These are phyloP conservation scores for Caprella mutica DNA, from an alignment of 2,888 invertebrate species.

Conservation along the genomic window DNA sequence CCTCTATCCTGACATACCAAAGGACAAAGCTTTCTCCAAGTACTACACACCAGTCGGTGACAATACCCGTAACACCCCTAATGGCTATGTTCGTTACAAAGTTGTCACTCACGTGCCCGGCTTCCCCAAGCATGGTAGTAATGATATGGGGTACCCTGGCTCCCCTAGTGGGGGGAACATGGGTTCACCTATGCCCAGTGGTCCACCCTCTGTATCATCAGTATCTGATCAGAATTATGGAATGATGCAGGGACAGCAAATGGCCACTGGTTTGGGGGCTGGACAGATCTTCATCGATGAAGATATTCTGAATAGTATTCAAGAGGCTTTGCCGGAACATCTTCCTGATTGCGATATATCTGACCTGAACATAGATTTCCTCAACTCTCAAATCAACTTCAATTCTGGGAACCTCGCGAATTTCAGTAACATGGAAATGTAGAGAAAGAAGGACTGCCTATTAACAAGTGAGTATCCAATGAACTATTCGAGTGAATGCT, in stretches of 20 bases:
- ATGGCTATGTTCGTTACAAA: slow-evolving; percentile 4
- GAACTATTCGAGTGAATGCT: too few relatives aligned
- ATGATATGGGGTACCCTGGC: not conserved
- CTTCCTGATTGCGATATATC: not conserved
- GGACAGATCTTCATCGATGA: too few relatives aligned
- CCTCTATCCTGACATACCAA: slow-evolving; percentile 77
- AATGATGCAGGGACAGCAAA: not conserved
- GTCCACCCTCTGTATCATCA: not conserved
- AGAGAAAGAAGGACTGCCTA: too few relatives aligned
- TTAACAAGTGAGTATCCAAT: too few relatives aligned
- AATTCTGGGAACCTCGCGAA: not conserved
- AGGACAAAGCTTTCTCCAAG: slow-evolving; percentile 47
- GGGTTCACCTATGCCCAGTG: not conserved
- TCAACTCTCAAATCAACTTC: slow-evolving; percentile 6
- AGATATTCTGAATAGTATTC: too few relatives aligned
- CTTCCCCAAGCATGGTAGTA: not conserved
- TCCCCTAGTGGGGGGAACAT: slow-evolving; percentile 1
- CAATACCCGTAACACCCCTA: not conserved
- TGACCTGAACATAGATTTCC: slow-evolving; percentile 3
- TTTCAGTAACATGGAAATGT: slow-evolving; percentile 6
- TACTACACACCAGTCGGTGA: slow-evolving; percentile 8
- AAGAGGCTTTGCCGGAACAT: too few relatives aligned
- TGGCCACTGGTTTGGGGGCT: not conserved
- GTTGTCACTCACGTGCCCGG: slow-evolving; percentile 9
- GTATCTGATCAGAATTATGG: not conserved